Conservation (phyloP, 2,113 vertebrate genomes). For the Amphiprion percula region DNA sequence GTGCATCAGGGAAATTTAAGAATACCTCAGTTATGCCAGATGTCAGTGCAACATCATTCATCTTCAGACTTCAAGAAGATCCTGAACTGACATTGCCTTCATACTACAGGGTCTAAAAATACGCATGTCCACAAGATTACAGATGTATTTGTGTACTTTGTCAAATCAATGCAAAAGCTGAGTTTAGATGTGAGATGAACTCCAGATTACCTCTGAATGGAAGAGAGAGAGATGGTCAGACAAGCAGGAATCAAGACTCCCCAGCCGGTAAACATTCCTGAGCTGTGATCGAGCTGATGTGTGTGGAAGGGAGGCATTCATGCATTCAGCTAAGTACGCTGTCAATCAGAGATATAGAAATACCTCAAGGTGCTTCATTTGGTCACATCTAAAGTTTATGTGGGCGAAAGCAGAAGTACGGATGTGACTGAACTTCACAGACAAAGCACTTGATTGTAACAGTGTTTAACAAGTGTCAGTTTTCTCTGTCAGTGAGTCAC, state of each 20-base stretch:
- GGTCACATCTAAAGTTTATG: no score
- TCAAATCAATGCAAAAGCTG: conserved; percentile 30
- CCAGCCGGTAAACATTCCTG: conserved; percentile 51
- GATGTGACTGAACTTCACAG: not conserved
- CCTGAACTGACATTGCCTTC: not conserved
- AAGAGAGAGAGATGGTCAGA: conserved; percentile 11
- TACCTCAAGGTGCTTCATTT: no score
- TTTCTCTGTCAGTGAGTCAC: no score
- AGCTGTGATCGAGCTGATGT: not conserved
- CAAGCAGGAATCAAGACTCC: not conserved
- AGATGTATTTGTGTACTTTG: not conserved
- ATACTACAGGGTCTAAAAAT: not conserved
- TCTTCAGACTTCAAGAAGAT: not conserved
- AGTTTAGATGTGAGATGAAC: conserved; percentile 24
- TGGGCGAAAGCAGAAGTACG: not conserved
- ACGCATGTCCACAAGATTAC: not conserved
- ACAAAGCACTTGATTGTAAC: no score
- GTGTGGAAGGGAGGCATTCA: conserved; percentile 21
- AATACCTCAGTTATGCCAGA: not conserved
- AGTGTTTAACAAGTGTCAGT: no score
- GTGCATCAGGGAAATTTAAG: not conserved
- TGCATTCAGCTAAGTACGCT: not conserved
- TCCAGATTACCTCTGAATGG: conserved; percentile 13
- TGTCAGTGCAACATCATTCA: not conserved
- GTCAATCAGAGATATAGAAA: no score